A percentile compares a stretch with the other conserved stretches of the same genome.
Evolutionary conservation across 1,140 invertebrate species (phyloP).

Genomic region (Drosophila orosa): DNA sequence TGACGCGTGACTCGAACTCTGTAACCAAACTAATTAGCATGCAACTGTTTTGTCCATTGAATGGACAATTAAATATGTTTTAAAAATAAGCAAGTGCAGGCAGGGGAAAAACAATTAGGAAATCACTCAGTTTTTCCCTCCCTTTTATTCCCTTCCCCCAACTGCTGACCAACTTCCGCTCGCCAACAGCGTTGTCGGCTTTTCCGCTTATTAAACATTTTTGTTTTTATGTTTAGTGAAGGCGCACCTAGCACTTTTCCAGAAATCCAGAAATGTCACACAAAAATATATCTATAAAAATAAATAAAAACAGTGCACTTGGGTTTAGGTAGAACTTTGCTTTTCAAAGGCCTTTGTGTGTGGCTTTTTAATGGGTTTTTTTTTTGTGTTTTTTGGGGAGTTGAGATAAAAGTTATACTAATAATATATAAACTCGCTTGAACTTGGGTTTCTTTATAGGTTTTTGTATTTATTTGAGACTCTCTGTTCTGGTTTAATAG

Average conservation of each 20-base stretch:
- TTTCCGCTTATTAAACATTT: slow-evolving; percentile 70
- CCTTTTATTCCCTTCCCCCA: background rate
- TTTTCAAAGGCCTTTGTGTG: background rate
- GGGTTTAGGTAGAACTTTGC: background rate
- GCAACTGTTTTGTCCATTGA: slow-evolving; percentile 59
- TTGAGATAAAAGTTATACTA: background rate
- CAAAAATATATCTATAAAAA: background rate
- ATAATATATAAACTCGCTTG: background rate
- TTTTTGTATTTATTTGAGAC: background rate
- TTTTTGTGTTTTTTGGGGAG: background rate
- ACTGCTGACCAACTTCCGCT: slow-evolving; percentile 54
- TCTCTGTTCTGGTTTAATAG: background rate
- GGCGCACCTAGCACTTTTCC: slow-evolving; percentile 5
- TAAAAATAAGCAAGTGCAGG: background rate
- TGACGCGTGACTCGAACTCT: slow-evolving; percentile 24
- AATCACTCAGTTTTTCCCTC: background rate
- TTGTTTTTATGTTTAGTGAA: slow-evolving; percentile 20
- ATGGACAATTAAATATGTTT: slow-evolving; percentile 21
- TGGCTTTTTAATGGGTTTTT: slow-evolving; percentile 3
- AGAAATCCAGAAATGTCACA: slow-evolving; percentile 30
- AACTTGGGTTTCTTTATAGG: background rate
- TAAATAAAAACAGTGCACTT: slow-evolving; percentile 7
- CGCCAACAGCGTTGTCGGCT: slow-evolving; percentile 34
- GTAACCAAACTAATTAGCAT: slow-evolving; percentile 54
- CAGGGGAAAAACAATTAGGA: slow-evolving; percentile 15